Conservation (phyloP, 2,888 invertebrate genomes). For the Mesorhabditis belari region DNA sequence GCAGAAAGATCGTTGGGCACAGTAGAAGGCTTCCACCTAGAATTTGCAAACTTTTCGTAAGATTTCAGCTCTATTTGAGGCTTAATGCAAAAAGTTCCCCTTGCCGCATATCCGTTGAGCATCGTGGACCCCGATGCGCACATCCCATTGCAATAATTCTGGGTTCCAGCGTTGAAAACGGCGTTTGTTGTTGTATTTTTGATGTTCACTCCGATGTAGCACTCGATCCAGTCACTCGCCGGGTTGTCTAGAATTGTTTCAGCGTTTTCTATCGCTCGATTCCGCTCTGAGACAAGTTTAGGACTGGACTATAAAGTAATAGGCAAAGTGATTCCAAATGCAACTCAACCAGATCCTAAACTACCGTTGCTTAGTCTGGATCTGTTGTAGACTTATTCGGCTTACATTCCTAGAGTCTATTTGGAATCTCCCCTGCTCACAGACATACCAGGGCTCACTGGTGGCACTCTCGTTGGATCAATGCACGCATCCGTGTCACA, state of each 20-base stretch:
- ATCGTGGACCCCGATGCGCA: not conserved
- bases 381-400: too few species aligned
- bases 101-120: not conserved
- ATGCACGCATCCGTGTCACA: constrained; percentile 26
- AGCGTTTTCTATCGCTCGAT: too few species aligned
- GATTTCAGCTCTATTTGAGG: too few species aligned
- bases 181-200: not conserved
- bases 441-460: constrained; percentile 21
- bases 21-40: not conserved
- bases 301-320: too few species aligned
- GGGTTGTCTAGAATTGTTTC: not conserved
- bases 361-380: too few species aligned
- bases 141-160: not conserved
- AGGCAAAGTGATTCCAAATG: too few species aligned
- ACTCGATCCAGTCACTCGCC: not conserved
- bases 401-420: too few species aligned
- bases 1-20: not conserved
- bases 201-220: not conserved
- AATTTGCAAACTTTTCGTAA: too few species aligned
- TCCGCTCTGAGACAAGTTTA: too few species aligned
- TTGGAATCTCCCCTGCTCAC: too few species aligned
- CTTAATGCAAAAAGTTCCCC: not conserved
- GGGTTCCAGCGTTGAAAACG: not conserved
- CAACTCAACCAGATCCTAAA: too few species aligned
- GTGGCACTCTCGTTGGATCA: constrained; percentile 23